These are phyloP conservation scores for Andrena bicolor DNA, from an alignment of 2,888 invertebrate species.

Conservation along the genomic window DNA sequence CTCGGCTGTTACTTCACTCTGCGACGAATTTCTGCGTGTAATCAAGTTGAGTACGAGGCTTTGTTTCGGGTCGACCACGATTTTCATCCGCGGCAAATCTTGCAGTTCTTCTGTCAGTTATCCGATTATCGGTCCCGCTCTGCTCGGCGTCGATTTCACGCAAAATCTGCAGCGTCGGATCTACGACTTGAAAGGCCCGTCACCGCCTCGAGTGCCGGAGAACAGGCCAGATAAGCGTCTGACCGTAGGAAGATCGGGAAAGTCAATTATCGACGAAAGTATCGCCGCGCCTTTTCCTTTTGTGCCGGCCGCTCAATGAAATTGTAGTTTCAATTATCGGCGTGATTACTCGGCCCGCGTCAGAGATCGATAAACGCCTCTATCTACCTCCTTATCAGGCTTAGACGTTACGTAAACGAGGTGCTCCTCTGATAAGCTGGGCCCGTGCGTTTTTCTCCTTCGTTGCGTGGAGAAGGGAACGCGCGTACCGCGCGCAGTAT, in stretches of 20 bases:
- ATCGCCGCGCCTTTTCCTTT: constrained; percentile 39
- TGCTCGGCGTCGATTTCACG: neutral
- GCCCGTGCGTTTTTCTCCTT: constrained; percentile 7
- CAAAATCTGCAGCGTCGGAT: neutral
- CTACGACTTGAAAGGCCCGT: neutral
- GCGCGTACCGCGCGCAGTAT: neutral
- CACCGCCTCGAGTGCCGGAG: neutral
- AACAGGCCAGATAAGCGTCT: constrained; percentile 22
- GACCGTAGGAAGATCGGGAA: constrained; percentile 23
- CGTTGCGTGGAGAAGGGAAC: neutral
- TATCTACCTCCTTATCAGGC: constrained; percentile 48
- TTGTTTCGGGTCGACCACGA: constrained; percentile 20
- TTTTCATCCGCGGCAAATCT: neutral
- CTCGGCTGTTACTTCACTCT: constrained; percentile 64
- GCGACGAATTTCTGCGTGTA: constrained; percentile 56
- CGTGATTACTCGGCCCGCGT: constrained; percentile 35
- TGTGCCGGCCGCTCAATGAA: constrained; percentile 45
- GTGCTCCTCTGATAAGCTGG: constrained; percentile 38
- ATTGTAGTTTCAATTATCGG: constrained; percentile 50
- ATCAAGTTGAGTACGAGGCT: constrained; percentile 39
- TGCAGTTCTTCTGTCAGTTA: neutral
- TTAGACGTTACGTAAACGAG: constrained; percentile 52
- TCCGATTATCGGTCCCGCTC: neutral
- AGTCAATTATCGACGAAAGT: constrained; percentile 50
- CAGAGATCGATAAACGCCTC: constrained; percentile 51